Percentiles rank a stretch among this genome's conserved stretches.
Conservation (phyloP, 1,140 invertebrate genomes). For the Bombus haemorrhoidalis region DNA sequence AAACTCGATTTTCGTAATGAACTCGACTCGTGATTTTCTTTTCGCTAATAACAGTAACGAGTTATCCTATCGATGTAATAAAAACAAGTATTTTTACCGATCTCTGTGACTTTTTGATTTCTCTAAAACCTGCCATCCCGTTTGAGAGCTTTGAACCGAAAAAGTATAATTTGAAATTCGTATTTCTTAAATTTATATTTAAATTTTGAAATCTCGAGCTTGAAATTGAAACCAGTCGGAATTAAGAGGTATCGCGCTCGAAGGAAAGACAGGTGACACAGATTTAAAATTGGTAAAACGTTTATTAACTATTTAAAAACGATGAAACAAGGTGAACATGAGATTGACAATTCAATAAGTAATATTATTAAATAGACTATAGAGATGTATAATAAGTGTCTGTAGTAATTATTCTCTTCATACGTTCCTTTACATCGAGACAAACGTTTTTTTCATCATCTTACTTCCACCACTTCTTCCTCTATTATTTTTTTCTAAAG, state of each 20-base stretch:
- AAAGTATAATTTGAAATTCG: background rate
- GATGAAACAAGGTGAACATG: slow-evolving; percentile 82
- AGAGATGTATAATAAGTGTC: slow-evolving; percentile 81
- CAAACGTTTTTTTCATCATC: slow-evolving; percentile 63
- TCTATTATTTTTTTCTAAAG: background rate
- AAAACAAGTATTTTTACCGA: slow-evolving; percentile 74
- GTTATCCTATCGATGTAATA: slow-evolving; percentile 73
- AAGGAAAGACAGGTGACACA: background rate
- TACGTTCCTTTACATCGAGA: slow-evolving; percentile 74
- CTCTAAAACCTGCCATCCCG: background rate
- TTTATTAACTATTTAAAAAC: slow-evolving; percentile 83
- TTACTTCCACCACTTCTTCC: background rate
- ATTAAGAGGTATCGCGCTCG: background rate
- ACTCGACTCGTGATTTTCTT: slow-evolving; percentile 69
- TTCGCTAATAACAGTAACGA: slow-evolving; percentile 71
- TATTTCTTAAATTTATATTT: background rate
- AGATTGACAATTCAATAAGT: slow-evolving; percentile 82
- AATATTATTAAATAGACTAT: slow-evolving; percentile 82
- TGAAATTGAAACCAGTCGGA: background rate
- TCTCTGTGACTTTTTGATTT: background rate
- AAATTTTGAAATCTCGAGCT: background rate
- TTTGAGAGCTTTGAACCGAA: no score
- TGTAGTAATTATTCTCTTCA: slow-evolving; percentile 76
- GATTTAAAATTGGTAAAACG: slow-evolving; percentile 81
- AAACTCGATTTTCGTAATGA: slow-evolving; percentile 64